These are phyloP conservation scores for Hyperoplus immaculatus DNA, from an alignment of 2,797 vertebrate genomes.

Conservation along the genomic window DNA sequence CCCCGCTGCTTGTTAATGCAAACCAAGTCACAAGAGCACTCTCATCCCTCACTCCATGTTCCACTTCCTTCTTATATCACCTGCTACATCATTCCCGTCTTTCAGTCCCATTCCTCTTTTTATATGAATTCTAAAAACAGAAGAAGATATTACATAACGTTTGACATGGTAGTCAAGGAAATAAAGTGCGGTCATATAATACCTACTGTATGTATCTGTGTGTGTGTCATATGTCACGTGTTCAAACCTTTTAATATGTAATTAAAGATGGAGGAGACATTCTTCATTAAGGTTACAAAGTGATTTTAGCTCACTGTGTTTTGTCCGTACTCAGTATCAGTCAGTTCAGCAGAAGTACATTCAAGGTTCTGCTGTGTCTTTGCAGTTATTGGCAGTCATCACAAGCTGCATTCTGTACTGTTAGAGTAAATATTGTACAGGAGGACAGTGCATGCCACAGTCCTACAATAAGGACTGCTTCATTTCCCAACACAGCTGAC, in stretches of 20 bases:
- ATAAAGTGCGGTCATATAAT: not conserved
- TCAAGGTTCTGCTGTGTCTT: not conserved
- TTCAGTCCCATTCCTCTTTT: not conserved
- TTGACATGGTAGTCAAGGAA: not conserved
- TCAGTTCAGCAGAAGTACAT: not conserved
- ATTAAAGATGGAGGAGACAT: not conserved
- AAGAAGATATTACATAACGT: not conserved
- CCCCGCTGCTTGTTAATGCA: slow-evolving; percentile 26
- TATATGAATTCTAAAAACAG: not conserved
- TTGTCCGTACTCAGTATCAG: not conserved
- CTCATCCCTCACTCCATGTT: slow-evolving; percentile 22
- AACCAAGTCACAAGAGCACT: slow-evolving; percentile 27
- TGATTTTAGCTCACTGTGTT: not conserved
- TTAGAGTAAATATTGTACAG: not conserved
- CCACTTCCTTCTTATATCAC: slow-evolving; percentile 2
- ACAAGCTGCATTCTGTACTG: not conserved
- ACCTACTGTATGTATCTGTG: not conserved
- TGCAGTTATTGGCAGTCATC: not conserved
- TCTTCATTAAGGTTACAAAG: not conserved
- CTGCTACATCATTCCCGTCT: not conserved
- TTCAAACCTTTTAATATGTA: not conserved
- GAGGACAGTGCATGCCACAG: not conserved
- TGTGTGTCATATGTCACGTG: not conserved
- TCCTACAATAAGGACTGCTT: not conserved
- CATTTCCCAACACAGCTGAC: not conserved